Evolutionary conservation across 1,140 invertebrate genomes (phyloP).

Genomic region (Drosophila pallidifrons): DNA sequence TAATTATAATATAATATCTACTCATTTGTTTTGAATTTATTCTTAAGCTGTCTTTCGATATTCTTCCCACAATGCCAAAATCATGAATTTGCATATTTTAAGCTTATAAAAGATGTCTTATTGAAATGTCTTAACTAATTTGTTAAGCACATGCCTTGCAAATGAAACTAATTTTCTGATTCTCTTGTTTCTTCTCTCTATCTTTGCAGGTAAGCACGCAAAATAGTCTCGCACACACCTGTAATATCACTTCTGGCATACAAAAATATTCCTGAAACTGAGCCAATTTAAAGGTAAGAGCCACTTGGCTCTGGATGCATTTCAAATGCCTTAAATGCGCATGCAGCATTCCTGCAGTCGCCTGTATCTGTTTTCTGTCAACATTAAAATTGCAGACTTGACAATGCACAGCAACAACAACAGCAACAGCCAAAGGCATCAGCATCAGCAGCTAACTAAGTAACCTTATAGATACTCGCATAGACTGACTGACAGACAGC

Average conservation of each 20-base stretch:
- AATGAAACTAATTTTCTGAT: constrained; percentile 69
- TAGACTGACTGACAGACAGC: constrained; percentile 47
- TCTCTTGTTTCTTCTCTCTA: constrained; percentile 25
- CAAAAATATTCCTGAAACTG: constrained; percentile 33
- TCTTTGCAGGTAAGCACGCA: constrained; percentile 78
- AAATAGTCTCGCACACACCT: constrained; percentile 47
- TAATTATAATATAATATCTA: too few species aligned
- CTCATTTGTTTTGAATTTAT: background rate
- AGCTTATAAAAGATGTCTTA: background rate
- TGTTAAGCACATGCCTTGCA: constrained; percentile 42
- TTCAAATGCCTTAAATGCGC: constrained; percentile 80
- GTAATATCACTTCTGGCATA: background rate
- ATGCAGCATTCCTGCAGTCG: constrained; percentile 78
- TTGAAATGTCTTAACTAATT: constrained; percentile 25
- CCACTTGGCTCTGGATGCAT: constrained; percentile 52
- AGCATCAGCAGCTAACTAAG: constrained; percentile 60
- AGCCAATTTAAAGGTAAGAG: constrained; percentile 35
- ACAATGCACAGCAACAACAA: constrained; percentile 59
- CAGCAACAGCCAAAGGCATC: constrained; percentile 5
- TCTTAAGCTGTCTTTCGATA: background rate
- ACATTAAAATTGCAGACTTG: constrained; percentile 83
- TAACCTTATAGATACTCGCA: constrained; percentile 72
- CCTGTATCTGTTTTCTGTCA: constrained; percentile 82
- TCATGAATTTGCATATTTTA: background rate
- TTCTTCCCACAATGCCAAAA: background rate